Evolutionary conservation across 2,113 vertebrate species (phyloP).

Genomic region (Spermophilus dauricus): DNA sequence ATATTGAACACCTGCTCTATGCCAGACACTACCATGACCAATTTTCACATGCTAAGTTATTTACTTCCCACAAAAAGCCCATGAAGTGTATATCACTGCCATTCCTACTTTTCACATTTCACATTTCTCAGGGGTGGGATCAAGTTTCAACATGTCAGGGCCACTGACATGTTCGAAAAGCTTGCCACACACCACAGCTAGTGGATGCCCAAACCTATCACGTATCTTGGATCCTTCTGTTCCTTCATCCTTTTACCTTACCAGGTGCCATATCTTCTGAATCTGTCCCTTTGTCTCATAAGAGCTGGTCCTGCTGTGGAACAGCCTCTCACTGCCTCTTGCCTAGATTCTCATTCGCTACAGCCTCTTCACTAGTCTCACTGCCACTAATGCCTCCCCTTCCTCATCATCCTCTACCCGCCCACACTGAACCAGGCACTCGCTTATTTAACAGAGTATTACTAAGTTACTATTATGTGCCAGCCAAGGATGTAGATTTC

Average conservation of each 20-base stretch:
- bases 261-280: background rate
- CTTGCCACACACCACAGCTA: background rate
- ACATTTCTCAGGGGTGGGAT: too few relatives aligned
- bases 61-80: background rate
- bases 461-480: background rate
- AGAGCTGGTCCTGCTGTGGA: background rate
- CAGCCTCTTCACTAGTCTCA: background rate
- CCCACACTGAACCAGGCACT: background rate
- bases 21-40: background rate
- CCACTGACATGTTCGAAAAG: background rate
- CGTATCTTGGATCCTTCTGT: background rate
- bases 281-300: background rate
- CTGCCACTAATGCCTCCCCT: background rate
- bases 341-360: background rate
- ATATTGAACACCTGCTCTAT: background rate
- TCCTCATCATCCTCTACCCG: background rate
- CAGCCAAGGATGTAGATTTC: background rate
- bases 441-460: background rate
- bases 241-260: background rate
- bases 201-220: background rate
- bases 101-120: background rate
- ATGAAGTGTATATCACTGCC: background rate
- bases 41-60: background rate
- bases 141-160: background rate
- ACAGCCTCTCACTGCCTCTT: background rate